These are phyloP conservation scores for Drosophila eohydei DNA, from an alignment of 2,888 invertebrate genomes.

Conservation along the genomic window DNA sequence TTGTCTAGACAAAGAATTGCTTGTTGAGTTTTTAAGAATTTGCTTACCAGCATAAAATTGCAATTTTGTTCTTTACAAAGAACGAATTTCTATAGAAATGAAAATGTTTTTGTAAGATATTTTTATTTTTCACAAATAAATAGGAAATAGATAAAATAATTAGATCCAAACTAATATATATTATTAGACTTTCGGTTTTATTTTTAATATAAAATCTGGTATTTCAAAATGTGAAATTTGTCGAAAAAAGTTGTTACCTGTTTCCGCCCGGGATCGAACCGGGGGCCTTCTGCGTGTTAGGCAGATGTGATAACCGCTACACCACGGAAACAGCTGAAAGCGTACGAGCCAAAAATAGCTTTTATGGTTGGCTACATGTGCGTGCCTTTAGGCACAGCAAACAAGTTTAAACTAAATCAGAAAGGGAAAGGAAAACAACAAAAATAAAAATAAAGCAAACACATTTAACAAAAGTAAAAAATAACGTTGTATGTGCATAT, in stretches of 20 bases:
- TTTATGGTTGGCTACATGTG: constrained; percentile 6
- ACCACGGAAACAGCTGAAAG: constrained; percentile 83
- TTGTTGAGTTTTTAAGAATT: constrained; percentile 4
- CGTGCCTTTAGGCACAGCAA: constrained; percentile 18
- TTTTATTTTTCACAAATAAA: background rate
- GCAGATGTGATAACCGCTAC: constrained; percentile 86
- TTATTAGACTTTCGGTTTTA: background rate
- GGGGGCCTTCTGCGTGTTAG: constrained; percentile 86
- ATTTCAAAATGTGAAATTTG: background rate
- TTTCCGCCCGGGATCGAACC: constrained; percentile 85
- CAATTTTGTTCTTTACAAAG: background rate
- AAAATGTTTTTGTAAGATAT: background rate
- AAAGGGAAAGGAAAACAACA: constrained; percentile 21
- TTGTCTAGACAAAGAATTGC: constrained; percentile 26
- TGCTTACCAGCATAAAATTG: constrained; percentile 3
- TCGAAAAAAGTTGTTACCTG: constrained; percentile 23
- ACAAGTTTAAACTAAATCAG: constrained; percentile 32
- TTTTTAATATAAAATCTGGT: constrained; percentile 6
- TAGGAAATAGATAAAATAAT: background rate
- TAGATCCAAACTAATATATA: background rate
- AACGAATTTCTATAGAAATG: background rate
- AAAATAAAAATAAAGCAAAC: constrained; percentile 17
- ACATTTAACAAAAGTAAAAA: constrained; percentile 11
- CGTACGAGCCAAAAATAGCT: rapidly evolving
- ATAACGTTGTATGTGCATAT: constrained; percentile 2